Evolutionary conservation across 2,888 invertebrate species (phyloP).

Genomic region (Asteroscopus sphinx): DNA sequence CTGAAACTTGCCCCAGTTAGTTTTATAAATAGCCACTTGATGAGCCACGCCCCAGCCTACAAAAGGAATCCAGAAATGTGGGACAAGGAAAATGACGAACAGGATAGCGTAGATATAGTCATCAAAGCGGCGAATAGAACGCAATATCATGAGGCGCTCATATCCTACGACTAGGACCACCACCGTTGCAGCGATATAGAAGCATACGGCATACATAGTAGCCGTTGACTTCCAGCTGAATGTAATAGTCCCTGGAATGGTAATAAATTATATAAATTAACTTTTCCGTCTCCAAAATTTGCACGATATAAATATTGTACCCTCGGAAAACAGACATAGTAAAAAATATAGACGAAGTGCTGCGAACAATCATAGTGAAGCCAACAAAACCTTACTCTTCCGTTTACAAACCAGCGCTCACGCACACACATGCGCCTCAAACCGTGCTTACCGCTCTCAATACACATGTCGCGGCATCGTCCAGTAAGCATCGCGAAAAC

Average conservation of each 20-base stretch:
- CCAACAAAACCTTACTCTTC: too few relatives aligned
- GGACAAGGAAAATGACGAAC: constrained; percentile 91
- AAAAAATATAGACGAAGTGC: too few relatives aligned
- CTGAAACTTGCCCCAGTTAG: constrained; percentile 92
- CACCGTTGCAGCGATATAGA: constrained; percentile 90
- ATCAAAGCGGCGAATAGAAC: constrained; percentile 91
- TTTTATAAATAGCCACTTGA: constrained; percentile 92
- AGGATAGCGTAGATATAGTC: constrained; percentile 92
- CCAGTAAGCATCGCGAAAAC: too few relatives aligned
- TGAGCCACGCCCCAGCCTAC: constrained; percentile 93
- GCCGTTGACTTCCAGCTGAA: constrained; percentile 91
- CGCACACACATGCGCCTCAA: too few relatives aligned
- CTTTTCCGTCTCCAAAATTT: too few relatives aligned
- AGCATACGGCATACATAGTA: constrained; percentile 91
- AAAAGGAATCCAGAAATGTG: constrained; percentile 93
- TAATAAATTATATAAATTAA: neutral
- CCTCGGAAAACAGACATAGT: too few relatives aligned
- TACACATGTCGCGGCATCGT: too few relatives aligned
- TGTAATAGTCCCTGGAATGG: constrained; percentile 86
- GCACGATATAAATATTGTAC: too few relatives aligned
- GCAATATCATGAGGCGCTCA: constrained; percentile 90
- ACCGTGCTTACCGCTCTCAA: too few relatives aligned
- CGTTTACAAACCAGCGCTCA: too few relatives aligned
- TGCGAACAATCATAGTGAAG: too few relatives aligned
- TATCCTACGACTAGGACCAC: constrained; percentile 91